Percentiles rank a stretch among this genome's conserved stretches.
phyloP scores from a whole-genome alignment of 1,140 invertebrate genomes.

The Drosophila obscura region DNA sequence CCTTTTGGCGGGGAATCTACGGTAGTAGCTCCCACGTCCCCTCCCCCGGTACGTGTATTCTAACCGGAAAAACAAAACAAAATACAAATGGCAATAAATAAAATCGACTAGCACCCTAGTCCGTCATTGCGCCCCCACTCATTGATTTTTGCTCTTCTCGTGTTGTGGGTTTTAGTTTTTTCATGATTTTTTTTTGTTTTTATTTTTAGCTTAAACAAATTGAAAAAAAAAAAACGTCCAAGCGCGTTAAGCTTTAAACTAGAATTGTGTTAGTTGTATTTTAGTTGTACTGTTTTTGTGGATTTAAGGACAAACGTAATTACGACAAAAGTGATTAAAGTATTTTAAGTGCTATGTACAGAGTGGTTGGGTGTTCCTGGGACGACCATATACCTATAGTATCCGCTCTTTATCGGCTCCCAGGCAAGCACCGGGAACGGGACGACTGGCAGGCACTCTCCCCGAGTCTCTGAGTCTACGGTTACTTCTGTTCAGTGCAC shows the following conservation, averaged over 20 bases:
- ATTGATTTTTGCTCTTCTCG: conserved; percentile 23
- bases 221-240: conserved; percentile 39
- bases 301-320: conserved; percentile 44
- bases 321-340: conserved; percentile 30
- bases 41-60: too few relatives aligned
- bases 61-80: too few relatives aligned
- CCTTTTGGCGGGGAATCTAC: too few relatives aligned
- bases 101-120: background rate
- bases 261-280: conserved; percentile 45
- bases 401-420: background rate
- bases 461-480: too few relatives aligned
- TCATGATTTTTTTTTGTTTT: conserved; percentile 15
- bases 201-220: conserved; percentile 52
- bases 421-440: too few relatives aligned
- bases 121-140: background rate
- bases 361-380: background rate
- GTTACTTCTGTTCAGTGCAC: too few relatives aligned
- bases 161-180: background rate
- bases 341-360: conserved; percentile 46
- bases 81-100: background rate
- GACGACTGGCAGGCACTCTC: too few relatives aligned
- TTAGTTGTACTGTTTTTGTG: conserved; percentile 13
- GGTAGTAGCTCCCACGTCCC: too few relatives aligned
- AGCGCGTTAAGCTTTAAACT: conserved; percentile 54
- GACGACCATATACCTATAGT: background rate